These are phyloP conservation scores for Beroe forskalii DNA, from an alignment of 37 sponge, comb jelly and placozoan genomes.

Conservation along the genomic window DNA sequence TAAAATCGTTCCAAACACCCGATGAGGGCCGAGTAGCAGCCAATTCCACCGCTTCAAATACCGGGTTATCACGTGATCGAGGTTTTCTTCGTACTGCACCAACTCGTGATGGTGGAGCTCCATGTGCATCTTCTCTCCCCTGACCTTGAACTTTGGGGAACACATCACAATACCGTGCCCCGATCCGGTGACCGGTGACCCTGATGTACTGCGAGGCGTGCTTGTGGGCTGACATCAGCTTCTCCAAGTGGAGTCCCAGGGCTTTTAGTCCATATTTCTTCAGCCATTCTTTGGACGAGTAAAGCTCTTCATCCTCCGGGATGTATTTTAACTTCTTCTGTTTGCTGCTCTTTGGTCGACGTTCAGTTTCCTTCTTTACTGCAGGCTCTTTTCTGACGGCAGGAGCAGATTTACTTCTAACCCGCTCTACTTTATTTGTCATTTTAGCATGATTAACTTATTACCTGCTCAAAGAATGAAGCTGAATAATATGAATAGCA, in stretches of 20 bases:
- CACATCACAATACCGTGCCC: conserved; percentile 43
- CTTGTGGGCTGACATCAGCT: conserved; percentile 48
- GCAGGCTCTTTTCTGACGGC: neutral
- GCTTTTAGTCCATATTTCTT: conserved; percentile 56
- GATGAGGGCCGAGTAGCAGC: conserved; percentile 47
- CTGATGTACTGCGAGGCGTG: conserved; percentile 39
- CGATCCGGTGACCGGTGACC: conserved; percentile 45
- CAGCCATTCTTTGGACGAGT: conserved; percentile 54
- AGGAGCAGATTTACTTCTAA: neutral
- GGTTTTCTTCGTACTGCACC: conserved; percentile 46
- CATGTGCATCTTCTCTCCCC: conserved; percentile 64
- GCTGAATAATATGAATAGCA: too few relatives aligned
- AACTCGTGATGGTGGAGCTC: conserved; percentile 62
- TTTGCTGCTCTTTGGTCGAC: conserved; percentile 28
- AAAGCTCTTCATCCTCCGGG: conserved; percentile 38
- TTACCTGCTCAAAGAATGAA: neutral
- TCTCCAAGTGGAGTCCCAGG: conserved; percentile 30
- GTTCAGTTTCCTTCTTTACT: neutral
- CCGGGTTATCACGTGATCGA: conserved; percentile 55
- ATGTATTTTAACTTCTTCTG: conserved; percentile 6
- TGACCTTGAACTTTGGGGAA: conserved; percentile 51
- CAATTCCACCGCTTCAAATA: conserved; percentile 45
- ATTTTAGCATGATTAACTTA: neutral
- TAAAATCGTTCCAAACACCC: conserved; percentile 49
- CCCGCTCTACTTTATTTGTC: neutral